A percentile compares a stretch with the other conserved stretches of the same genome.
These are phyloP conservation scores for Gibbula magus DNA, from an alignment of 2,888 invertebrate species.

Conservation along the genomic window DNA sequence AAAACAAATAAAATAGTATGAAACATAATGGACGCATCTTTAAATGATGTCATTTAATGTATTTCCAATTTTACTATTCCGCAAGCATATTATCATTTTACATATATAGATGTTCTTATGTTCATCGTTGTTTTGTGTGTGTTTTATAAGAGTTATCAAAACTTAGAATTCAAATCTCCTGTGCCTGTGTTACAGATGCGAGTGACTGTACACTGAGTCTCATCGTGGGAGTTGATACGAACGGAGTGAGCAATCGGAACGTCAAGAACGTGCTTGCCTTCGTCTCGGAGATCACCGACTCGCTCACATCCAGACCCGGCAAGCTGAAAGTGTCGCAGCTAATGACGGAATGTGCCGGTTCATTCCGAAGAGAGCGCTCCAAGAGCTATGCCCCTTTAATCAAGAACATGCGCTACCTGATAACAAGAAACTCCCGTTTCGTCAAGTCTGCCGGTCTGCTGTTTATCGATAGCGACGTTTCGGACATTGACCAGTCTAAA, in stretches of 20 bases:
- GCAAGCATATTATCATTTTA: too few relatives aligned
- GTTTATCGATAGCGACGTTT: background rate
- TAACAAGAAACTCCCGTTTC: background rate
- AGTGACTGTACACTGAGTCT: background rate
- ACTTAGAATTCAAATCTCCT: too few relatives aligned
- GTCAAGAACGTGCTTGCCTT: background rate
- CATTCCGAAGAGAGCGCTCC: background rate
- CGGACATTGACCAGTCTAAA: background rate
- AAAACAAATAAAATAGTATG: too few relatives aligned
- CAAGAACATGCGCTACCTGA: conserved; percentile 11
- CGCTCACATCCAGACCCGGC: background rate
- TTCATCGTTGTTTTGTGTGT: too few relatives aligned
- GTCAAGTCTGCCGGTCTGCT: conserved; percentile 4
- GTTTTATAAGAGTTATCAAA: background rate
- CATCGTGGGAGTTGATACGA: conserved; percentile 8
- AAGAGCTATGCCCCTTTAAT: conserved; percentile 23
- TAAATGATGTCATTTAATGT: too few relatives aligned
- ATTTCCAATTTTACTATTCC: too few relatives aligned
- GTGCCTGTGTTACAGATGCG: background rate
- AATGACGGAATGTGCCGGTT: background rate
- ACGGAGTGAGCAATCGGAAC: conserved; percentile 2
- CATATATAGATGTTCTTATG: too few relatives aligned
- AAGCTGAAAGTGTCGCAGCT: background rate
- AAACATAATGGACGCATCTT: too few relatives aligned
- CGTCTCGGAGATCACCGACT: background rate